Evolutionary conservation across 2,888 invertebrate genomes (phyloP).

Genomic region (Diplolepis rosae): DNA sequence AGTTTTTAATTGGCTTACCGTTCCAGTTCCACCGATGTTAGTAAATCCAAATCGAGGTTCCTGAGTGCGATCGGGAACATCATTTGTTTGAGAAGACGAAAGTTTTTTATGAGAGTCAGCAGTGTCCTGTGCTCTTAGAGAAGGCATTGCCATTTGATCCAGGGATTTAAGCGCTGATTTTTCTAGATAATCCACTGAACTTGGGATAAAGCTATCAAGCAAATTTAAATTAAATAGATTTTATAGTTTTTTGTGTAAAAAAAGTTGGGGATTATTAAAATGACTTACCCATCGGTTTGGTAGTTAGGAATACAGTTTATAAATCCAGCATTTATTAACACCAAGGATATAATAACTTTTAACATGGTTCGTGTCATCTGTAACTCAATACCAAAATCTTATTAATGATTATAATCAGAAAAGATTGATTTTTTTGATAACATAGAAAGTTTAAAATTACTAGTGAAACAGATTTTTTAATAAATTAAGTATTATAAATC

Average conservation of each 20-base stretch:
- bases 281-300: constrained; percentile 65
- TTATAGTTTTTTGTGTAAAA: background rate
- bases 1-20: constrained; percentile 55
- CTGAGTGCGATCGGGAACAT: constrained; percentile 62
- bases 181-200: constrained; percentile 65
- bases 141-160: constrained; percentile 66
- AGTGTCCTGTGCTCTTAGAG: constrained; percentile 53
- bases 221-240: constrained; percentile 23
- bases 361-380: constrained; percentile 51
- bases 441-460: no score
- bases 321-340: constrained; percentile 30
- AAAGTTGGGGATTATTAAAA: background rate
- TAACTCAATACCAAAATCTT: constrained; percentile 31
- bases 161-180: constrained; percentile 58
- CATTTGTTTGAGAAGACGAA: constrained; percentile 50
- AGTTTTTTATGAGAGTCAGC: constrained; percentile 50
- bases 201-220: constrained; percentile 73
- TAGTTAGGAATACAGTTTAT: constrained; percentile 64
- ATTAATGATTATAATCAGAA: constrained; percentile 10
- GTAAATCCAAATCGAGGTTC: constrained; percentile 73
- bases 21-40: constrained; percentile 66
- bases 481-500: background rate
- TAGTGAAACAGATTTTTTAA: constrained; percentile 1
- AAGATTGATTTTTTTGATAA: background rate
- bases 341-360: constrained; percentile 3